Percentiles rank a stretch among this genome's conserved stretches.
Evolutionary conservation across 2,888 invertebrate genomes (phyloP).

Genomic region (Rhagonycha lutea): DNA sequence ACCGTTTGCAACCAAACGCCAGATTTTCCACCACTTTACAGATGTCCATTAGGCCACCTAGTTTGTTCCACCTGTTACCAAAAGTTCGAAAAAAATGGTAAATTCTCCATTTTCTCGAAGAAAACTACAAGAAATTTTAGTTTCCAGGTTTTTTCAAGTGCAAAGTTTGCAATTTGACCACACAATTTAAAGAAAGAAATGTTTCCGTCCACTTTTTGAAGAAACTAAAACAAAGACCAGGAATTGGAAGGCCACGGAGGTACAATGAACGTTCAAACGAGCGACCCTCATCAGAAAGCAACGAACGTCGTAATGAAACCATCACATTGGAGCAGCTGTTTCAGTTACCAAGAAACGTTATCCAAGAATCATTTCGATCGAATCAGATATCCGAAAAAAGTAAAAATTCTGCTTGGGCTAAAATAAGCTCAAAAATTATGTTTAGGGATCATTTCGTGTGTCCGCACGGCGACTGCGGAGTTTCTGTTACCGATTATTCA

Average conservation of each 20-base stretch:
- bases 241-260: conserved; percentile 46
- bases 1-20: conserved; percentile 45
- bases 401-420: background rate
- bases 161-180: background rate
- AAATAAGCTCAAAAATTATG: background rate
- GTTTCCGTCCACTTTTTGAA: conserved; percentile 41
- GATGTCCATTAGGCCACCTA: conserved; percentile 47
- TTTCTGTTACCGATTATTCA: conserved; percentile 47
- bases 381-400: conserved; percentile 2
- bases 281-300: background rate
- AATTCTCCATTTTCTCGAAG: conserved; percentile 1
- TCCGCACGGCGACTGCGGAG: conserved; percentile 48
- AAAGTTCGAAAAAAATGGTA: conserved; percentile 41
- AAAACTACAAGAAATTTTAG: background rate
- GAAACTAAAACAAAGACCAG: conserved; percentile 46
- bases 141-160: background rate
- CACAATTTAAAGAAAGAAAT: conserved; percentile 29
- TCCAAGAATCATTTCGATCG: conserved; percentile 36
- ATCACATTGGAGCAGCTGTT: conserved; percentile 45
- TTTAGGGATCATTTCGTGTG: conserved; percentile 40
- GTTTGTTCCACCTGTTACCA: conserved; percentile 47
- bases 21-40: conserved; percentile 45
- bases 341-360: conserved; percentile 37
- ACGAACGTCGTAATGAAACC: conserved; percentile 12
- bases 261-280: conserved; percentile 26